Base-by-base conservation (phyloP, 2,888 invertebrate species). In the Cartodere bifasciata region DNA sequence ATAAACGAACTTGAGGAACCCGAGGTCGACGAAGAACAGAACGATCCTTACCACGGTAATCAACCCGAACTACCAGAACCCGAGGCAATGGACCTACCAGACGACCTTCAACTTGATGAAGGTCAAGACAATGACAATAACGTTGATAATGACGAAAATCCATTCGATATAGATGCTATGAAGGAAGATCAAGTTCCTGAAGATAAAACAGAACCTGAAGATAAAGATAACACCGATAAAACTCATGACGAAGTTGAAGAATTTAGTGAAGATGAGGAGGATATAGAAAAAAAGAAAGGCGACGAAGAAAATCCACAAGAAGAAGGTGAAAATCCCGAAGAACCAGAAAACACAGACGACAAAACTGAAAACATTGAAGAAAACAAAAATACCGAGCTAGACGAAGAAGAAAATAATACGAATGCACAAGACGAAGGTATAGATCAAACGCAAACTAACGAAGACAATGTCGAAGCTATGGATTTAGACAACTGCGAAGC, bases 31-130 rank as follows among this genome's bases (percentile, higher is more conserved):
- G 83, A 84, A 49, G 81, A 86, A 49, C 86, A 87, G 53, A 62
- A 73, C 29, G 81, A 91, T 65, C 80, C 84, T 1, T 79, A 83
- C 50, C 84, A 87, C 50, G 84, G 85, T 21, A 75, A 85, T 31
- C 68, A 81, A 38, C 75, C 75, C 43, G 76, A 77, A 24, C 67
- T 77, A 7, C 79, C 81, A 1, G 86, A 90, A 50, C 79, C 87
- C 0, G 87, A 91, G 56, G 73, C 81, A 28, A 73, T 91, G 57
- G 88, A 92, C 49, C 59, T 92, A 36, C 88, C 90, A 0, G 88
- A 92, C 23, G 81, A 91, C 56, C 64, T 88, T 44, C 74, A 87
- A 42, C 60, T 87, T 11, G 87, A 90, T 48, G 82, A 75, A 15
- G 76, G 63, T 42, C 75, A 65, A 51, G 72, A 62, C 4, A 72